Evolutionary conservation across 2,113 vertebrate genomes (phyloP), one percentile per base, ranked within the genome.

Genomic region (Montifringilla adamsi): DNA sequence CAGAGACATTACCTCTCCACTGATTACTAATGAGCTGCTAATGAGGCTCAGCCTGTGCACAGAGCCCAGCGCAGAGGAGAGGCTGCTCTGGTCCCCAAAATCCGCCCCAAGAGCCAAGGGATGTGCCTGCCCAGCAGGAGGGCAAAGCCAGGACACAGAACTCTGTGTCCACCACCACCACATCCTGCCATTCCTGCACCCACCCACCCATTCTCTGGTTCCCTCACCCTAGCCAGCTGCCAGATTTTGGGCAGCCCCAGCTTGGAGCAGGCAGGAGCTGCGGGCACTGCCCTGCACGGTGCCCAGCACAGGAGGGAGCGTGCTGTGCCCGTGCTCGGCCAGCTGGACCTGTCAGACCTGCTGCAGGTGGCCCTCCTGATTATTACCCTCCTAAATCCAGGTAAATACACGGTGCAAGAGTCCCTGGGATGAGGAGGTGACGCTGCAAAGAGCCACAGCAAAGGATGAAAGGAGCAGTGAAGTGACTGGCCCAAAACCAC

Each of bases 321-420:
- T 6, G 78, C 67, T 12, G 68, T 13, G 69, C 69, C 27, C 15
- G 8, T 33, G 86, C 69, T 11, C 0, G 5, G 85, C 90, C 86
- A 77, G 96, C 77, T 7, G 64, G 91, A 96, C 96, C 93, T 72
- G 95, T 90, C 44, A 13, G 89, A 97, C 96, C 89, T 96, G 94
- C 94, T 93, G 88, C 4, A 56, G 46, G 60, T 75, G 77, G 62
- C 70, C 50, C 55, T 20, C 55, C 5, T 8, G 18, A n/a, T 77
- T 35, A 76, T 66, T 84, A 44, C 56, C 72, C 82, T 93, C 28
- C 89, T 89, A 50, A 18, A 44, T 46, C n/a, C 89, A n/a, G 39
- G 23, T 90, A 95, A 95, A 94, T 49, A 95, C 92, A 78, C 2
- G 37, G 35, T 77, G 10, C 15, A 2, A 11, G 84, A 94, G 58